A percentile compares a stretch with the other conserved stretches of the same genome.
phyloP scores from a whole-genome alignment of 2,888 invertebrate genomes.

The Callyntrura sp. region DNA sequence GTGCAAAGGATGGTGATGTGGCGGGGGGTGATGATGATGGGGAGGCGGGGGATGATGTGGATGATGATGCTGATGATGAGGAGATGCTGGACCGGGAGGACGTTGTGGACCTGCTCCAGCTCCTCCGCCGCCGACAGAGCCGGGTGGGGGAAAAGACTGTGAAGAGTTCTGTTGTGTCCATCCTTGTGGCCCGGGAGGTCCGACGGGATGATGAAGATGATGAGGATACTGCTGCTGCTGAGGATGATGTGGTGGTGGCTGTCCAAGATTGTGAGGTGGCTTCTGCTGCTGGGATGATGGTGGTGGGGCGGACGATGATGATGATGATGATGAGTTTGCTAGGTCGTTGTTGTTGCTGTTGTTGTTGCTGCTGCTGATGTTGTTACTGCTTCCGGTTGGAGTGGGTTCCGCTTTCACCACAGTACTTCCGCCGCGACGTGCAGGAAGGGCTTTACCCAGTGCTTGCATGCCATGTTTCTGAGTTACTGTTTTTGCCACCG shows the following conservation, averaged over 20 bases:
- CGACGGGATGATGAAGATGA: not conserved
- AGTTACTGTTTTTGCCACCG: slow-evolving; percentile 82
- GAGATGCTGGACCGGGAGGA: slow-evolving; percentile 79
- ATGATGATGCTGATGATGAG: slow-evolving; percentile 55
- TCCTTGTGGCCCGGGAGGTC: slow-evolving; percentile 74
- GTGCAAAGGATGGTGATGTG: slow-evolving; percentile 56
- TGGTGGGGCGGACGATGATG: slow-evolving; percentile 35
- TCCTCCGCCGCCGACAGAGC: slow-evolving; percentile 58
- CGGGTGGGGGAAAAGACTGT: slow-evolving; percentile 64
- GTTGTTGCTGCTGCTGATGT: slow-evolving; percentile 3
- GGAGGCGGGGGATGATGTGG: slow-evolving; percentile 79
- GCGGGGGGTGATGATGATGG: slow-evolving; percentile 52
- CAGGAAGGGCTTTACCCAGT: slow-evolving; percentile 99
- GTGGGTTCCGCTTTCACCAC: slow-evolving; percentile 80
- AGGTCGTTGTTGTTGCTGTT: slow-evolving; percentile 34
- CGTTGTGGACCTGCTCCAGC: slow-evolving; percentile 64
- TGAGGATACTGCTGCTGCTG: slow-evolving; percentile 41
- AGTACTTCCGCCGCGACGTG: slow-evolving; percentile 92
- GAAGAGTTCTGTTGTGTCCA: slow-evolving; percentile 76
- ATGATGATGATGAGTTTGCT: slow-evolving; percentile 41
- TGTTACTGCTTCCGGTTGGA: slow-evolving; percentile 63
- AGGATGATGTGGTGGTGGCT: slow-evolving; percentile 66
- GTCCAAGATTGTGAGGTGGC: slow-evolving; percentile 53
- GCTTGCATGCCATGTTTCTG: slow-evolving; percentile 99
- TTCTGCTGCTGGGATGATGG: slow-evolving; percentile 6